Evolutionary conservation across 1,140 invertebrate genomes (phyloP).

Genomic region (Drosophila sechellia): DNA sequence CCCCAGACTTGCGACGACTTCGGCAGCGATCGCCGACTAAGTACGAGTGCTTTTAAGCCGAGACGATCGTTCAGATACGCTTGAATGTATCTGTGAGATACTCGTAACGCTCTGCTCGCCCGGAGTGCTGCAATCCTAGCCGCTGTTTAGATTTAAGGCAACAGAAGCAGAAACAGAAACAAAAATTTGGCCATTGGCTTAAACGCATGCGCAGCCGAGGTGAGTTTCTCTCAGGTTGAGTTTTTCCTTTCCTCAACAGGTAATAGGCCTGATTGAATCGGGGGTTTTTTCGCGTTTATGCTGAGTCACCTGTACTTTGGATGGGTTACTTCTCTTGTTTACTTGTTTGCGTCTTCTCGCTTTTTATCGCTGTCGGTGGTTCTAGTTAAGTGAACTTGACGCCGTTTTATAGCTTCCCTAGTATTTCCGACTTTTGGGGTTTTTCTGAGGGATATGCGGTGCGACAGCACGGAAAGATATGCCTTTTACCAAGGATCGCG

Average conservation of each 20-base stretch:
- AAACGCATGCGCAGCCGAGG: constrained; percentile 20
- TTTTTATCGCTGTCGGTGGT: constrained; percentile 32
- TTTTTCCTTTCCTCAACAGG: constrained; percentile 30
- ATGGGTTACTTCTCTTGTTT: constrained; percentile 26
- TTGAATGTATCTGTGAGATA: constrained; percentile 33
- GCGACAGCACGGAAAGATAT: constrained; percentile 34
- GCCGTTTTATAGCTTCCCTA: constrained; percentile 41
- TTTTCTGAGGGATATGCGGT: constrained; percentile 59
- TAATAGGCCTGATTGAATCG: constrained; percentile 10
- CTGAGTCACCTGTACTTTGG: constrained; percentile 44
- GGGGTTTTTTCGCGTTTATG: constrained; percentile 50
- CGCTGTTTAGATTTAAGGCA: constrained; percentile 25
- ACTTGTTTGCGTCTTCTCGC: constrained; percentile 7
- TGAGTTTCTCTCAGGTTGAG: constrained; percentile 34
- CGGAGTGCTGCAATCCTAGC: constrained; percentile 55
- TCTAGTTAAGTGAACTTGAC: constrained; percentile 51
- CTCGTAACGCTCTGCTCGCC: constrained; percentile 1
- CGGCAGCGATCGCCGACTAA: constrained; percentile 69
- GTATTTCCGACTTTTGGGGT: constrained; percentile 50
- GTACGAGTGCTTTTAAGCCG: constrained; percentile 41
- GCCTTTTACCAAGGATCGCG: constrained; percentile 2
- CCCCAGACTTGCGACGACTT: constrained; percentile 53
- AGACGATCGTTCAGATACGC: constrained; percentile 44
- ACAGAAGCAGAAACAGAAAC: constrained; percentile 1
- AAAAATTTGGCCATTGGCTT: constrained; percentile 56